A percentile compares a stretch with the other conserved stretches of the same genome.
Conservation (phyloP, 2,113 vertebrate species). For the Petromus typicus region DNA sequence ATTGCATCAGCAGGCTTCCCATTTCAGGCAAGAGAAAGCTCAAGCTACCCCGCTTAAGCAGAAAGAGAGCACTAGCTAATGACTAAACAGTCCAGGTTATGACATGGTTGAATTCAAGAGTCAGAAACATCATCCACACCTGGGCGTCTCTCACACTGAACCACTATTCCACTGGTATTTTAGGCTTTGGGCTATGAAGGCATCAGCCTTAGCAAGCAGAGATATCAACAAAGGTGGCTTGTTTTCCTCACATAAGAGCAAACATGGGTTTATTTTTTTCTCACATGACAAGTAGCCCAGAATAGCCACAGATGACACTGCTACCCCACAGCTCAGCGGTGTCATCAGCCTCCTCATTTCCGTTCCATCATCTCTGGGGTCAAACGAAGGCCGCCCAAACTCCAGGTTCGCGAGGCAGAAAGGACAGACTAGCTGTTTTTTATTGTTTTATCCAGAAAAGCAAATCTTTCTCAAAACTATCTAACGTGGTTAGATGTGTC, state of each 20-base stretch:
- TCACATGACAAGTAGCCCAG: background rate
- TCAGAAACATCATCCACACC: background rate
- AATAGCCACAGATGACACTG: background rate
- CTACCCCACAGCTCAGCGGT: background rate
- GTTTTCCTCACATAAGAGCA: conserved; percentile 43
- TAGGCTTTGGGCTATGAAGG: background rate
- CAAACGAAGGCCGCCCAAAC: background rate
- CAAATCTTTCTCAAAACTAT: background rate
- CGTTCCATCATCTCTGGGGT: background rate
- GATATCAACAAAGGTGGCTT: background rate
- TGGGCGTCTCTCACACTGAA: background rate
- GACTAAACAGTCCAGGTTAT: background rate
- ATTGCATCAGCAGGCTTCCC: background rate
- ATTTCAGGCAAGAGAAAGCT: conserved; percentile 43
- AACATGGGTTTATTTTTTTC: conserved; percentile 9
- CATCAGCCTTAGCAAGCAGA: conserved; percentile 36
- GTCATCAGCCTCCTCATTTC: background rate
- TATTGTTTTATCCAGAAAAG: background rate
- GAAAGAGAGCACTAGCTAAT: background rate
- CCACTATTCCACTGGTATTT: background rate
- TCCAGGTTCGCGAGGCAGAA: background rate
- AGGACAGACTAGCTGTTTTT: background rate
- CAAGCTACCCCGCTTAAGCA: background rate
- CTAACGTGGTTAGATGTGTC: background rate
- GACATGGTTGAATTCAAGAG: background rate